Percentiles rank a stretch among this genome's conserved stretches.
Conservation (phyloP, 2,888 invertebrate genomes). For the Boloria euphrosyne region DNA sequence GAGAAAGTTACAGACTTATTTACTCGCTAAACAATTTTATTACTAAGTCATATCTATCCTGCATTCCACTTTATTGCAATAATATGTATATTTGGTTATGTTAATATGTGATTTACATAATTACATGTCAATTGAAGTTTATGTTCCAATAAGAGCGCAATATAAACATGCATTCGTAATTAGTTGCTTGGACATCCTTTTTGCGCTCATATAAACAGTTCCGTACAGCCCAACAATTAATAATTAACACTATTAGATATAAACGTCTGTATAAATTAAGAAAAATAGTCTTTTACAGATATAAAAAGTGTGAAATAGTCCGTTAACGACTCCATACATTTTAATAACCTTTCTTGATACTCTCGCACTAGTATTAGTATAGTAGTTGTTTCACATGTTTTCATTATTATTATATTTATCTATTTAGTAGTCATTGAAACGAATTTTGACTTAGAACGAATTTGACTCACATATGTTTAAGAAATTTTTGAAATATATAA, state of each 20-base stretch:
- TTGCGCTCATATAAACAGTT: conserved; percentile 32
- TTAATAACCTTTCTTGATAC: background rate
- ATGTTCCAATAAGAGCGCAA: conserved; percentile 27
- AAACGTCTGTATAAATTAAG: conserved; percentile 29
- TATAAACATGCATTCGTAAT: conserved; percentile 31
- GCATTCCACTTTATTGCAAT: conserved; percentile 38
- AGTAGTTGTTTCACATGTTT: no score
- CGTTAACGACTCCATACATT: background rate
- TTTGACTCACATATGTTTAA: no score
- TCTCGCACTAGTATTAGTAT: background rate
- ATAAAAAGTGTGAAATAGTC: conserved; percentile 20
- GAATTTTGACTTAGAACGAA: no score
- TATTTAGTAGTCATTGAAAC: no score
- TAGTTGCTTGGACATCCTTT: conserved; percentile 35
- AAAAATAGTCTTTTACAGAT: conserved; percentile 28
- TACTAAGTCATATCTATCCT: conserved; percentile 29
- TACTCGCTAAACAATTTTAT: conserved; percentile 35
- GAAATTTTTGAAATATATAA: no score
- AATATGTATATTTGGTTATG: conserved; percentile 40
- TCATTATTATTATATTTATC: no score
- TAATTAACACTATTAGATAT: conserved; percentile 28
- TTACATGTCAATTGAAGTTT: conserved; percentile 38
- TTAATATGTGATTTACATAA: conserved; percentile 38
- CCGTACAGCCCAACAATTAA: conserved; percentile 19
- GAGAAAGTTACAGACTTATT: conserved; percentile 32